Base-by-base conservation (phyloP, 1,140 invertebrate genomes). In the Penaeus vannamei region DNA sequence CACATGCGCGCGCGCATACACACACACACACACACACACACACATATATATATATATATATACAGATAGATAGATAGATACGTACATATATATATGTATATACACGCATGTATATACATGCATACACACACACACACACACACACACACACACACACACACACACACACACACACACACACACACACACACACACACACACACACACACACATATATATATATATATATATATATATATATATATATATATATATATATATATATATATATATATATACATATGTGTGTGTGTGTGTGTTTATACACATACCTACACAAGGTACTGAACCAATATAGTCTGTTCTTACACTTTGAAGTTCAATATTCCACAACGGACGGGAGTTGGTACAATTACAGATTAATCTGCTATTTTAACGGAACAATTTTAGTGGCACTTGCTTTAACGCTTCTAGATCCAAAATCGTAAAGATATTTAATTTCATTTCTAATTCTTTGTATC, bases 1-100 rank as follows among this genome's bases (percentile, higher is more conserved):
- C 8, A 72, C 8, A 72, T n/a, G n/a, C 8, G n/a, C 8, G n/a
- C 8, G 14, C 23, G n/a, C 19, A 66, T 17, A 66, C 19, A 66
- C 64, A 66, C 19, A 66, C 29, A 66, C 29, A 66, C 29, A 66
- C 29, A 66, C 29, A 66, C 29, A 66, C 29, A 66, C 29, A 66
- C 29, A 66, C 29, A 66, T 66, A 66, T 66, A 66, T 66, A 66
- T 66, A 66, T 66, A 19, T 66, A 66, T 66, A 66, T 66, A 66
- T 66, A 66, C 29, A 19, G 23, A 66, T 66, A n/a, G 17, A 69
- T 26, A 69, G 23, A 69, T 26, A 69, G 23, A 69, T 26, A 69
- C 64, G 29, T 26, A 69, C 64, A 69, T 26, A 69, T 72, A 72
- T 72, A 72, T 72, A 72, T 72, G 5, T 72, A 29, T 72, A 72